Evolutionary conservation across 2,888 invertebrate genomes (phyloP).

Genomic region (Cryptocephalus moraei): DNA sequence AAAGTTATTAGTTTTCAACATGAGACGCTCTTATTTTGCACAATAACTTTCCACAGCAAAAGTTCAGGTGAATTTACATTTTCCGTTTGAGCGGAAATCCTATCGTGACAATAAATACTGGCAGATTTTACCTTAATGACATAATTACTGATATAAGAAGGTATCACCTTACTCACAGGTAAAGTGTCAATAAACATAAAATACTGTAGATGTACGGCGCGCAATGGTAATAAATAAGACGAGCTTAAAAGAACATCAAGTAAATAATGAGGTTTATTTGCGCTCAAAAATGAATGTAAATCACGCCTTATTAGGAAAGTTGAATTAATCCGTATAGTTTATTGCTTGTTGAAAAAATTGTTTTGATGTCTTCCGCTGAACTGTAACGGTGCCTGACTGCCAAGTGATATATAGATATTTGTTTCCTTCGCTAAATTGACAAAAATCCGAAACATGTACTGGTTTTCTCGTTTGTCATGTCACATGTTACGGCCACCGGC

Average conservation of each 20-base stretch:
- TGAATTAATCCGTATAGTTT: neutral
- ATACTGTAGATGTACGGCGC: neutral
- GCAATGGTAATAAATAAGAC: neutral
- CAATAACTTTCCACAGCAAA: no score
- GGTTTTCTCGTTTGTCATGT: no score
- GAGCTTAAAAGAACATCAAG: neutral
- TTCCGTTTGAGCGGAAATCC: no score
- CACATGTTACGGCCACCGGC: no score
- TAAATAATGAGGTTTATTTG: conserved; percentile 1
- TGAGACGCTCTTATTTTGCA: no score
- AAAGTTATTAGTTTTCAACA: no score
- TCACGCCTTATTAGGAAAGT: conserved; percentile 1
- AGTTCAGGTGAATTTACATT: no score
- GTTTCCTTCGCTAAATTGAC: no score
- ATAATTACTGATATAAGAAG: conserved; percentile 1
- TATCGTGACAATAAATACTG: conserved; percentile 1
- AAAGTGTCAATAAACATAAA: conserved; percentile 1
- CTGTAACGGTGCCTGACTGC: neutral
- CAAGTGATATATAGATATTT: no score
- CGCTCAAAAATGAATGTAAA: neutral
- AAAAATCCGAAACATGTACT: no score
- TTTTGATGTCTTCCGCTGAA: neutral
- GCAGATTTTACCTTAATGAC: neutral
- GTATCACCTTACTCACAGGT: conserved; percentile 1
- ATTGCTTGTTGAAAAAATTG: neutral